Evolutionary conservation across 2,113 vertebrate species (phyloP).

Genomic region (Cygnus atratus): DNA sequence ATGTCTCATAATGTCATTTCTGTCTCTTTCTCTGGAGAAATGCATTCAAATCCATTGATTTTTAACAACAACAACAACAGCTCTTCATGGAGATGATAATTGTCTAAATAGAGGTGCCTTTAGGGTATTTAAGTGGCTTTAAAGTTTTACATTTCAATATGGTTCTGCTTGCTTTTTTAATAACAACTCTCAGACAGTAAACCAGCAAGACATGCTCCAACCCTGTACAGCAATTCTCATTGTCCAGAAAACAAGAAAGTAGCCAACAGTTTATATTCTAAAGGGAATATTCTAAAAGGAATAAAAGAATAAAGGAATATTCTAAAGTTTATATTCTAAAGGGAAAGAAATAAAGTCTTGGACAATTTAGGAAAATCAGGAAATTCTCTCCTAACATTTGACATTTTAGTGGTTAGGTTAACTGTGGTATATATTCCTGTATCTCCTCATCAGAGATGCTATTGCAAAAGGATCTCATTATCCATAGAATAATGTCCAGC

Average conservation of each 20-base stretch:
- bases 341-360: neutral
- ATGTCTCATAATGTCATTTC: neutral
- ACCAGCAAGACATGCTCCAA: neutral
- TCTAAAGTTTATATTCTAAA: neutral
- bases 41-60: neutral
- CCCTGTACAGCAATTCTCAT: neutral
- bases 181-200: neutral
- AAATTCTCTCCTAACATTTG: neutral
- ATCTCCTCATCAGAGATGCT: neutral
- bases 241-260: neutral
- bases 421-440: neutral
- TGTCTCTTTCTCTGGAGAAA: neutral
- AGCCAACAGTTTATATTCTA: neutral
- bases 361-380: neutral
- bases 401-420: neutral
- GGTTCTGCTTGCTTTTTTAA: neutral
- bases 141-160: neutral
- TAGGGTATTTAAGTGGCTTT: neutral
- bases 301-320: too few relatives aligned
- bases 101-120: neutral
- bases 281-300: neutral
- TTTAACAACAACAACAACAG: neutral
- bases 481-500: neutral
- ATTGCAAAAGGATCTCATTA: neutral
- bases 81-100: neutral